These are phyloP conservation scores for Acrobasis repandana DNA, from an alignment of 2,888 invertebrate species.

Conservation along the genomic window DNA sequence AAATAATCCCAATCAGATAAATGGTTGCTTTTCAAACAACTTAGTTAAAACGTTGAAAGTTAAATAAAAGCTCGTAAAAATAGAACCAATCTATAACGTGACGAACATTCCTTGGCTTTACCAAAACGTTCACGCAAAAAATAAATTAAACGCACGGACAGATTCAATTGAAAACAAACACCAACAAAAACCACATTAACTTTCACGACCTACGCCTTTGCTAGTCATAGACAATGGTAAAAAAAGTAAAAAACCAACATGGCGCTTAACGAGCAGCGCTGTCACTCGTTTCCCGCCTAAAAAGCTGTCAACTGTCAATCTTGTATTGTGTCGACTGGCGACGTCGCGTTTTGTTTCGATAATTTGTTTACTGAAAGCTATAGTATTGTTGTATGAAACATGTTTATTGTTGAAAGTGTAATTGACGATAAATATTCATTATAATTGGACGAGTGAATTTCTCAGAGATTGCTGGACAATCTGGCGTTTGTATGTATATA, in stretches of 20 bases:
- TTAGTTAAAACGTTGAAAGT: no score
- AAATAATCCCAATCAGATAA: no score
- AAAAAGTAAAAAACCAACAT: slow-evolving; percentile 54
- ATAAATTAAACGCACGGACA: slow-evolving; percentile 19
- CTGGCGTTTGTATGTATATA: no score
- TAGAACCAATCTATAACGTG: slow-evolving; percentile 2
- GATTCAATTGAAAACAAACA: slow-evolving; percentile 17
- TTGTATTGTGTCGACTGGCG: slow-evolving; percentile 37
- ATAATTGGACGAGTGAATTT: background rate
- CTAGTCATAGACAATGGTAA: slow-evolving; percentile 37
- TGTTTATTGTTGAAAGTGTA: background rate
- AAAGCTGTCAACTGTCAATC: slow-evolving; percentile 73
- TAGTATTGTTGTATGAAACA: background rate
- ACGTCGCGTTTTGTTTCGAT: slow-evolving; percentile 25
- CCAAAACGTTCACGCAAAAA: background rate
- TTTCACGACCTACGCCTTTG: slow-evolving; percentile 17
- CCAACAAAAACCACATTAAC: slow-evolving; percentile 17
- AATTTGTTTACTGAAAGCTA: slow-evolving; percentile 30
- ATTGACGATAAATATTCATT: background rate
- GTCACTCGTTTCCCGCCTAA: slow-evolving; percentile 70
- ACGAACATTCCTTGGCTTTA: background rate
- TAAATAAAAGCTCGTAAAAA: no score
- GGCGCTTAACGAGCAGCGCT: slow-evolving; percentile 67
- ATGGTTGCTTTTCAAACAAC: no score
- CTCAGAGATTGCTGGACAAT: background rate